Conservation (phyloP, 2,797 vertebrate genomes). For the Tokudaia muenninki region DNA sequence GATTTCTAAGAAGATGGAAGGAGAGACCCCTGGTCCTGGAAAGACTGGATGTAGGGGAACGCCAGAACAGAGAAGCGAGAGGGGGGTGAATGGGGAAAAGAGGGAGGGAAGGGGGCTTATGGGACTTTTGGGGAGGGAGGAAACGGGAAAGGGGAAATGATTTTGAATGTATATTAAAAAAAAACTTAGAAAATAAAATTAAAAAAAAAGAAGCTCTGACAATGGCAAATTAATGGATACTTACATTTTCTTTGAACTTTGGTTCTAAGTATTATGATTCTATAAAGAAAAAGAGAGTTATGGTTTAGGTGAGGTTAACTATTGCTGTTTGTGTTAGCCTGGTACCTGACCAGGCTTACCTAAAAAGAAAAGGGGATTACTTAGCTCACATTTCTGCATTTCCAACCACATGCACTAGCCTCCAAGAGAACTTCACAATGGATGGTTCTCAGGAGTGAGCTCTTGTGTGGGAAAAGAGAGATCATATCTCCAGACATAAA, state of each 20-base stretch:
- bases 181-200: too few species aligned
- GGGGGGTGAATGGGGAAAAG: too few species aligned
- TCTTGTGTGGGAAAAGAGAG: background rate
- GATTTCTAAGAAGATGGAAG: too few species aligned
- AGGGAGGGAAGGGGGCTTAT: too few species aligned
- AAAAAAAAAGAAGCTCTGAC: background rate
- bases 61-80: too few species aligned
- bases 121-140: too few species aligned
- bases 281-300: background rate
- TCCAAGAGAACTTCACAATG: background rate
- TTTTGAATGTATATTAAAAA: too few species aligned
- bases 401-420: background rate
- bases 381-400: background rate
- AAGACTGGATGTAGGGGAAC: too few species aligned
- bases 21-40: too few species aligned
- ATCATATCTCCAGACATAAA: background rate
- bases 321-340: background rate
- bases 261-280: background rate
- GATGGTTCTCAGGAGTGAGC: background rate
- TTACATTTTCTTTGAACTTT: constrained; percentile 8
- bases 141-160: too few species aligned
- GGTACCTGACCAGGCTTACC: background rate
- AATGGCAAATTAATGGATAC: background rate
- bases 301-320: background rate
- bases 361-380: background rate